Evolutionary conservation across 2,113 vertebrate species (phyloP).

Genomic region (Hyaena hyaena): DNA sequence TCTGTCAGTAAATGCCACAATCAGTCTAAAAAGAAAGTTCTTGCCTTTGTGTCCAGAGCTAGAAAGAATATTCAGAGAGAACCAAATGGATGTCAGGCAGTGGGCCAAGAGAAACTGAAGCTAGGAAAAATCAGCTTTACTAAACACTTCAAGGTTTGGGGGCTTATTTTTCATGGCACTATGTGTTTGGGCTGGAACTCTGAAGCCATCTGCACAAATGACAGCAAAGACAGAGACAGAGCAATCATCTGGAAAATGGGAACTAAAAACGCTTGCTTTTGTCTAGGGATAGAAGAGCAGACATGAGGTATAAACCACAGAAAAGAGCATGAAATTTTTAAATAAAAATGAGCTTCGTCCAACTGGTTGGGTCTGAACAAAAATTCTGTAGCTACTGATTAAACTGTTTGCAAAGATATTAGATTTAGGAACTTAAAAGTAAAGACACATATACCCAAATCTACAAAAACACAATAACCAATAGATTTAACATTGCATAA

Average conservation of each 20-base stretch:
- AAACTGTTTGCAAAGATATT: conserved; percentile 54
- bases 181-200: neutral
- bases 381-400: conserved; percentile 41
- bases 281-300: neutral
- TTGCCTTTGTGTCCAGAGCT: neutral
- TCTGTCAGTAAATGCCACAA: neutral
- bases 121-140: conserved; percentile 37
- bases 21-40: neutral
- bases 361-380: neutral
- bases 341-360: conserved; percentile 19
- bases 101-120: conserved; percentile 33
- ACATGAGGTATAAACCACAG: neutral
- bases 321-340: neutral
- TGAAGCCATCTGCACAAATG: conserved; percentile 24
- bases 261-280: conserved; percentile 1
- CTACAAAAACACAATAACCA: neutral
- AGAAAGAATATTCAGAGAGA: neutral
- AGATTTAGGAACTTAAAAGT: conserved; percentile 39
- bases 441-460: conserved; percentile 38
- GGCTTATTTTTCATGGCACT: conserved; percentile 16
- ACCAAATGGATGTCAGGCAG: neutral
- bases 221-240: conserved; percentile 34
- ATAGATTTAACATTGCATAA: neutral
- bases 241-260: conserved; percentile 1
- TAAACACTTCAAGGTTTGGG: neutral